These are phyloP conservation scores for Tenebrio molitor DNA, from an alignment of 1,140 invertebrate species.

Conservation along the genomic window DNA sequence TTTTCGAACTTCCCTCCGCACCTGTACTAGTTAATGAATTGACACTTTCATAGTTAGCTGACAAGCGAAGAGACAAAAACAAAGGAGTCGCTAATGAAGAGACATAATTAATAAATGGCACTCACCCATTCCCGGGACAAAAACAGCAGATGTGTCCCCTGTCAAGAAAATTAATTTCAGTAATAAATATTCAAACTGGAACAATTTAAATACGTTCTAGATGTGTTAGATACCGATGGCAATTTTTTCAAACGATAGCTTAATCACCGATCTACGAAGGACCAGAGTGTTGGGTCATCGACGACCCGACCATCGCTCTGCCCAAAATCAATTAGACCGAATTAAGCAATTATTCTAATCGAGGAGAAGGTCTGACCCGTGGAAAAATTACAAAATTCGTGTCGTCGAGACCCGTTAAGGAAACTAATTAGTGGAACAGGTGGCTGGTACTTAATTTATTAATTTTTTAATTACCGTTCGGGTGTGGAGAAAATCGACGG, in stretches of 20 bases:
- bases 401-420: constrained; percentile 14
- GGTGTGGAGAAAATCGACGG: background rate
- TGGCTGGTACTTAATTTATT: background rate
- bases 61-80: no score
- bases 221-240: background rate
- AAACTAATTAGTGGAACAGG: constrained; percentile 20
- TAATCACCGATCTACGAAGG: constrained; percentile 8
- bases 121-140: no score
- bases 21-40: no score
- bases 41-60: no score
- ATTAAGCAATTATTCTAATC: constrained; percentile 22
- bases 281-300: background rate
- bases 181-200: constrained; percentile 21
- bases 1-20: no score
- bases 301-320: background rate
- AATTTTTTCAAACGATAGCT: background rate
- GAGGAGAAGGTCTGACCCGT: background rate
- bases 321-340: constrained; percentile 6
- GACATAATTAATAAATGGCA: constrained; percentile 9
- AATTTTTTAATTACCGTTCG: constrained; percentile 18
- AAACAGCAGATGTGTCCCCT: constrained; percentile 15
- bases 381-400: constrained; percentile 15
- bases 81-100: background rate
- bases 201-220: constrained; percentile 5
- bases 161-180: constrained; percentile 17